phyloP scores from a whole-genome alignment of 2,888 invertebrate species.

The Meteorus cinctellus region DNA sequence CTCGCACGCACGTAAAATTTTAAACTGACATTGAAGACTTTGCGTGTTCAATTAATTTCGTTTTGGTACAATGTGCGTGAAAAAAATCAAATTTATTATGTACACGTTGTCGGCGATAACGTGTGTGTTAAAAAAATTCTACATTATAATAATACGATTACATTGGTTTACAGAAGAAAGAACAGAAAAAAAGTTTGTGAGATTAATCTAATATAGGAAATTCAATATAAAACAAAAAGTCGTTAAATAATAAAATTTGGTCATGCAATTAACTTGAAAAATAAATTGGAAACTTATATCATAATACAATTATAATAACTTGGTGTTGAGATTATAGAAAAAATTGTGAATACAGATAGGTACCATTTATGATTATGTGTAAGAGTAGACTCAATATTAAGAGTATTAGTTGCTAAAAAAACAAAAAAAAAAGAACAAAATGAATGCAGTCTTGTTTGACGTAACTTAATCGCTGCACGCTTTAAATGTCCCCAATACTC shows the following conservation, averaged over 20 bases:
- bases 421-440: background rate
- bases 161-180: slow-evolving; percentile 47
- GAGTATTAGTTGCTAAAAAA: background rate
- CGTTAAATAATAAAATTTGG: slow-evolving; percentile 20
- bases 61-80: slow-evolving; percentile 42
- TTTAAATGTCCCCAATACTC: slow-evolving; percentile 32
- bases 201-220: slow-evolving; percentile 13
- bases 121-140: slow-evolving; percentile 36
- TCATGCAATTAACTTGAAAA: slow-evolving; percentile 29
- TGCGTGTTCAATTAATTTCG: slow-evolving; percentile 37
- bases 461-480: slow-evolving; percentile 33
- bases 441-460: slow-evolving; percentile 39
- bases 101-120: slow-evolving; percentile 40
- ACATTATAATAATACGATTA: slow-evolving; percentile 43
- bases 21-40: background rate
- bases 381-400: slow-evolving; percentile 21
- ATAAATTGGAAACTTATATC: slow-evolving; percentile 2
- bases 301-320: slow-evolving; percentile 21
- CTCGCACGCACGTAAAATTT: background rate
- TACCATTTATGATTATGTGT: slow-evolving; percentile 28
- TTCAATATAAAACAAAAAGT: slow-evolving; percentile 19
- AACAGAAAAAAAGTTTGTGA: slow-evolving; percentile 27
- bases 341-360: slow-evolving; percentile 22
- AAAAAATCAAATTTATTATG: slow-evolving; percentile 49
- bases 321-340: background rate